phyloP scores from a whole-genome alignment of 2,113 vertebrate species.

The Zeus faber region DNA sequence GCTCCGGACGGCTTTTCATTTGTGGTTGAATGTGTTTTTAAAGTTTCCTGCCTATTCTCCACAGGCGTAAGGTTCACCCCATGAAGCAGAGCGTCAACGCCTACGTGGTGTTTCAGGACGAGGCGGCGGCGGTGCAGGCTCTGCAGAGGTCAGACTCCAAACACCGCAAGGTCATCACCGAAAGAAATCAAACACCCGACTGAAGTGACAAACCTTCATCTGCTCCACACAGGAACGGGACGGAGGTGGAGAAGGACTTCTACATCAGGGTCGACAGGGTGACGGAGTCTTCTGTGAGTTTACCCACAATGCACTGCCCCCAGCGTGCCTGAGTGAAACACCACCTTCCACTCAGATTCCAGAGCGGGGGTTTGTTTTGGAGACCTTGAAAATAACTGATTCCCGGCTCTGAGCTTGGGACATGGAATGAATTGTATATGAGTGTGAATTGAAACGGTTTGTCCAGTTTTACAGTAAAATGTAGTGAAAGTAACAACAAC shows the following conservation, averaged over 20 bases:
- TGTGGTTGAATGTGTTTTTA: neutral
- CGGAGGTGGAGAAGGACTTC: slow-evolving; percentile 81
- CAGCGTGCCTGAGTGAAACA: too few species aligned
- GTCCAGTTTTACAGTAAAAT: too few species aligned
- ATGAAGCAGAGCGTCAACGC: slow-evolving; percentile 86
- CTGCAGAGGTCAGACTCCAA: slow-evolving; percentile 77
- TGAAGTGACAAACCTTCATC: neutral
- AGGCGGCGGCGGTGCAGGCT: slow-evolving; percentile 73
- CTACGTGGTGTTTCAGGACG: slow-evolving; percentile 89
- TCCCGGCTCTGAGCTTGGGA: too few species aligned
- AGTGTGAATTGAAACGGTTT: too few species aligned
- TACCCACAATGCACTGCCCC: too few species aligned
- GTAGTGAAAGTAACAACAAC: too few species aligned
- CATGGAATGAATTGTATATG: too few species aligned
- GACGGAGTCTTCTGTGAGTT: slow-evolving; percentile 71
- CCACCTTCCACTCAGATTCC: too few species aligned
- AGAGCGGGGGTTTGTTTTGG: too few species aligned
- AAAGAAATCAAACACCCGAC: neutral
- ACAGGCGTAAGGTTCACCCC: slow-evolving; percentile 84
- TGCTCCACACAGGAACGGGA: slow-evolving; percentile 80
- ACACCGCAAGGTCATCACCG: too few species aligned
- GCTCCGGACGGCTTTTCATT: neutral
- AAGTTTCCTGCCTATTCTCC: neutral
- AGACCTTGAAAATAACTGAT: too few species aligned
- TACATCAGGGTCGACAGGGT: slow-evolving; percentile 87